Evolutionary conservation across 2,888 invertebrate species (phyloP).

Genomic region (Latrodectus hesperus): DNA sequence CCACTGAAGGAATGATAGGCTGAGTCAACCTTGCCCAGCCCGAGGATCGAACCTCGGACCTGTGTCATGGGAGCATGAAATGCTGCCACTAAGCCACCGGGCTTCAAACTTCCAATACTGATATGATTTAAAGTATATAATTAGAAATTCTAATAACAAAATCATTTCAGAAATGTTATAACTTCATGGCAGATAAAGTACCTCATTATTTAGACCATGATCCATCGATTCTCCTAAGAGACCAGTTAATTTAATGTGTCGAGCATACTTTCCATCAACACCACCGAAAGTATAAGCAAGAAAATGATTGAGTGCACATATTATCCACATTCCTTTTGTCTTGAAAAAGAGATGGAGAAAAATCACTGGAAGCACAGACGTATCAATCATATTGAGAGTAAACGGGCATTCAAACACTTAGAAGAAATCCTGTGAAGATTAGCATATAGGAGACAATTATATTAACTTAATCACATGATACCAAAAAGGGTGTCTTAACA

Average conservation of each 20-base stretch:
- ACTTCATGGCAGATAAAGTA: slow-evolving; percentile 96
- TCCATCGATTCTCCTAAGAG: slow-evolving; percentile 98
- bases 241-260: slow-evolving; percentile 92
- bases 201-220: slow-evolving; percentile 97
- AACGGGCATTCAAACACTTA: slow-evolving; percentile 88
- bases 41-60: too few relatives aligned
- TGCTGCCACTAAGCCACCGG: too few relatives aligned
- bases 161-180: slow-evolving; percentile 99
- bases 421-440: slow-evolving; percentile 95
- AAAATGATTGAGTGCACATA: slow-evolving; percentile 93
- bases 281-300: slow-evolving; percentile 97
- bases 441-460: slow-evolving; percentile 97
- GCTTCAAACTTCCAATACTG: too few relatives aligned
- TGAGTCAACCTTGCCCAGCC: too few relatives aligned
- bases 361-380: slow-evolving; percentile 85
- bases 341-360: slow-evolving; percentile 78
- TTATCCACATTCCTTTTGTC: slow-evolving; percentile 93
- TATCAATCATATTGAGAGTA: slow-evolving; percentile 93
- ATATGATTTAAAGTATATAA: too few relatives aligned
- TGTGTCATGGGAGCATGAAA: too few relatives aligned
- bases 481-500: slow-evolving; percentile 1
- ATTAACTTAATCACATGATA: slow-evolving; percentile 82
- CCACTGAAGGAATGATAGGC: too few relatives aligned
- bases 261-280: slow-evolving; percentile 98
- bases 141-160: too few relatives aligned